Evolutionary conservation across 2,113 vertebrate genomes (phyloP), one percentile per base, ranked within the genome.

Genomic region (Prochilodus magdalenae): DNA sequence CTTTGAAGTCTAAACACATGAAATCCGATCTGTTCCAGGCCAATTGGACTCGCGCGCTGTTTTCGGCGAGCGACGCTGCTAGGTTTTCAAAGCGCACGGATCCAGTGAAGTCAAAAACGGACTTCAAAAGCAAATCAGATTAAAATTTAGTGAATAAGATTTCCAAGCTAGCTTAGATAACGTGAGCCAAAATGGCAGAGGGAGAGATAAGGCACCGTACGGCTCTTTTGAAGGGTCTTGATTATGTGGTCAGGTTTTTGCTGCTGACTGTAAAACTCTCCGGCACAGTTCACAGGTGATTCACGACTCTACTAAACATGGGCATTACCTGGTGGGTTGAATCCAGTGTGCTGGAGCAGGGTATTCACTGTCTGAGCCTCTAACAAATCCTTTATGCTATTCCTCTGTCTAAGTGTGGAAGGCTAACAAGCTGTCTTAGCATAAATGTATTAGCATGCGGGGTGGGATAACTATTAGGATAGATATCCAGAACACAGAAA

Each of bases 1-100:
- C 77, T 79, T 79, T 71, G 77, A 79, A 79, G 77, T 79, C 66
- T 47, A 59, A 70, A 71, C 44, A 79, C 18, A n/a, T 71, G 66
- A 79, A 71, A 71, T 79, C 53, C 40, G 77, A 71, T 79, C 77
- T 60, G 20, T 55, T 60, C 66, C 24, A 29, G 53, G 69, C 77
- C 51, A 60, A 55, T 60, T 79, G 53, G 30, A 70, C 57, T 71
- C n/a, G 24, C n/a, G 16, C 44, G 14, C 18, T 8, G n/a, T 33
- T 65, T 44, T 55, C 7, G 22, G n/a, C 36, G 24, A 47, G 57
- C n/a, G 57, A 59, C 71, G 24, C n/a, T 29, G 53, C 0, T n/a
- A 26, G 7, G 66, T 59, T 44, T 59, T 69, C 47, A 78, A 69
- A 69, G 63, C 20, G 16, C 0, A 1, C 15, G 11, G 49, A 33